phyloP scores from a whole-genome alignment of 2,797 vertebrate genomes.

The Setipinna tenuifilis region DNA sequence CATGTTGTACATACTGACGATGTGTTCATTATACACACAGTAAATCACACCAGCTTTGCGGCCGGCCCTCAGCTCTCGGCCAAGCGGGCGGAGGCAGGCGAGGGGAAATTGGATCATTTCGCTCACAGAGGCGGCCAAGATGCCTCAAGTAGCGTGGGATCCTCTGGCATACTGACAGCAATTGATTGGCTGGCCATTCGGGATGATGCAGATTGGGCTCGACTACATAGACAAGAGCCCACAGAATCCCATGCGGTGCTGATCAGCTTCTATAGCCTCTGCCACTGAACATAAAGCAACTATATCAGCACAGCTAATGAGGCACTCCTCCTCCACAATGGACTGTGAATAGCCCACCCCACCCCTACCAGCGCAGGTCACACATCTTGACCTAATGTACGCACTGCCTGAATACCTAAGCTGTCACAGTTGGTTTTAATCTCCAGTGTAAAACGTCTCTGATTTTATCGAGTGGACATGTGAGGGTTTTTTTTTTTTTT shows the following conservation, averaged over 20 bases:
- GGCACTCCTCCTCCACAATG: background rate
- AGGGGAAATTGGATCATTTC: background rate
- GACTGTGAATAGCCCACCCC: background rate
- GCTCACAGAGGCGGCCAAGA: background rate
- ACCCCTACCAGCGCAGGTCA: background rate
- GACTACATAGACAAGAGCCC: constrained; percentile 1
- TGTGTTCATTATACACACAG: constrained; percentile 45
- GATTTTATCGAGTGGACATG: background rate
- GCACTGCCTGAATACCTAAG: background rate
- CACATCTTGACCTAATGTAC: background rate
- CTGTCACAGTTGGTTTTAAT: background rate
- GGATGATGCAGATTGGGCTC: background rate
- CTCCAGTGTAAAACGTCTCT: background rate
- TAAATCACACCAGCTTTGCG: background rate
- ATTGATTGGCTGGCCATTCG: background rate
- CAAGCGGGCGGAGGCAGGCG: background rate
- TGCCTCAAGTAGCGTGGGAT: background rate
- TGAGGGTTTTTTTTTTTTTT: background rate
- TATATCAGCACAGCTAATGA: constrained; percentile 1
- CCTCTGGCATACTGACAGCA: background rate
- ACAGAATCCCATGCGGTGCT: background rate
- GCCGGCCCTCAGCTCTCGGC: background rate
- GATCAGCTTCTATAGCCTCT: background rate
- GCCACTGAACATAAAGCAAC: background rate
- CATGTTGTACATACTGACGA: background rate